phyloP scores from a whole-genome alignment of 92 coral and sea anemone species.

The Palythoa caribaeorum region DNA sequence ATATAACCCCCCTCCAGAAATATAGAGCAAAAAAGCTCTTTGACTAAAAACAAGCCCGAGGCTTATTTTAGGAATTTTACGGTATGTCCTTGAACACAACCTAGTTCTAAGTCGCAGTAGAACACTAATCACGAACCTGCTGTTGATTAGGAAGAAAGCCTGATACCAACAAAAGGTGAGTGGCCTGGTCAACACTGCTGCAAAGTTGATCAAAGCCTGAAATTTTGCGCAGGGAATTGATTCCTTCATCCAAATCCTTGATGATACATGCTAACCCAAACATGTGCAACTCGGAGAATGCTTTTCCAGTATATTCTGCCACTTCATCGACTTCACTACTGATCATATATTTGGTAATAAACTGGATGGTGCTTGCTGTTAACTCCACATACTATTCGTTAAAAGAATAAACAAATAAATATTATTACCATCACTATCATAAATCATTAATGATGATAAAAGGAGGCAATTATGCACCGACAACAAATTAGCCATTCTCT shows the following conservation, averaged over 20 bases:
- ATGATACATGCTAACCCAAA: conserved; percentile 79
- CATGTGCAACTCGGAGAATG: conserved; percentile 79
- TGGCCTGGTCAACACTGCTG: conserved; percentile 78
- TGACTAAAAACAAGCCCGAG: too few relatives aligned
- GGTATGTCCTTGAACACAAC: too few relatives aligned
- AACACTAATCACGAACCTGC: conserved; percentile 59
- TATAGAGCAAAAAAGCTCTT: too few relatives aligned
- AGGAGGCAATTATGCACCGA: too few relatives aligned
- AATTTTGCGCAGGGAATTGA: conserved; percentile 46
- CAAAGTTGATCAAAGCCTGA: conserved; percentile 75
- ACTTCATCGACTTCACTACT: conserved; percentile 73
- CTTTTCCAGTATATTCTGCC: conserved; percentile 66
- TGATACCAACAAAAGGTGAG: conserved; percentile 82
- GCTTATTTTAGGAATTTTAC: too few relatives aligned
- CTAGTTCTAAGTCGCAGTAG: background rate
- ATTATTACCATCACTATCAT: background rate
- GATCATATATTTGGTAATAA: conserved; percentile 82
- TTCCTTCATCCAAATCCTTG: conserved; percentile 79
- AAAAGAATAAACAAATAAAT: background rate
- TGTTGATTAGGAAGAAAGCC: conserved; percentile 68
- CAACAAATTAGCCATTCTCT: too few relatives aligned
- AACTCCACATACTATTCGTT: conserved; percentile 78
- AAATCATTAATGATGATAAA: too few relatives aligned
- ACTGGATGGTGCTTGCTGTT: conserved; percentile 88
- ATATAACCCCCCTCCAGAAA: too few relatives aligned